Base-by-base conservation (phyloP, 2,113 vertebrate species). In the Chloebia gouldiae region DNA sequence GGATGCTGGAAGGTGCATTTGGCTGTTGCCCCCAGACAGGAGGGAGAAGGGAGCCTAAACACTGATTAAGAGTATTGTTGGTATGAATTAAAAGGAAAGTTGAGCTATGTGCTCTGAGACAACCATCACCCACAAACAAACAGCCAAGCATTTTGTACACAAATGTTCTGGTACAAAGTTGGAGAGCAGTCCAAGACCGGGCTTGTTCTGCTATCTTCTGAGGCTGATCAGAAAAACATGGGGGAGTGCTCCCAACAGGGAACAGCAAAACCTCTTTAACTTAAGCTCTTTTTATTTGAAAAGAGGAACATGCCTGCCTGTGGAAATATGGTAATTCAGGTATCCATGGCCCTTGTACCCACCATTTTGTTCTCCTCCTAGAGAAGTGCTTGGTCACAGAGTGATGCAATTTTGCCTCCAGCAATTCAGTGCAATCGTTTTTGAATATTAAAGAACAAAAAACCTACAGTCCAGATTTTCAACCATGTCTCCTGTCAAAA, bases 151-250 rank as follows among this genome's bases (percentile, higher is more conserved):
- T 63, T 90, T 77, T 63, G 51, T 73, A 88, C 33, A 80, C 73
- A 93, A 81, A 73, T 20, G 5, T 63, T 92, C 71, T 92, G 76
- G 66, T 77, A 47, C 51, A 47, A 94, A 88, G 88, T 35, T 73
- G 94, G 93, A 88, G 76, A 94, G 51, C 1, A 1, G 47, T 94
- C 94, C 80, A 90, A 94, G 94, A 94, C 80, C 16, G 7, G 95
- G 82, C 91, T 95, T 93, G 88, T 70, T 90, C 64, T 14, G 7
- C 50, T 80, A 93, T 90, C 94, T 94, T 93, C 50, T 66, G 66
- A 77, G 56, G 51, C 45, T 86, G 59, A 94, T 90, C 79, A 83
- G 63, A 88, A 94, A 81, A 92, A 81, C 76, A 57, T 5, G 51
- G 78, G 35, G 42, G 56, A 78, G 42, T 1, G 2, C 63, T 83